Percentiles rank a stretch among this genome's conserved stretches.
phyloP scores from a whole-genome alignment of 2,113 vertebrate genomes.

The Labeo catla region DNA sequence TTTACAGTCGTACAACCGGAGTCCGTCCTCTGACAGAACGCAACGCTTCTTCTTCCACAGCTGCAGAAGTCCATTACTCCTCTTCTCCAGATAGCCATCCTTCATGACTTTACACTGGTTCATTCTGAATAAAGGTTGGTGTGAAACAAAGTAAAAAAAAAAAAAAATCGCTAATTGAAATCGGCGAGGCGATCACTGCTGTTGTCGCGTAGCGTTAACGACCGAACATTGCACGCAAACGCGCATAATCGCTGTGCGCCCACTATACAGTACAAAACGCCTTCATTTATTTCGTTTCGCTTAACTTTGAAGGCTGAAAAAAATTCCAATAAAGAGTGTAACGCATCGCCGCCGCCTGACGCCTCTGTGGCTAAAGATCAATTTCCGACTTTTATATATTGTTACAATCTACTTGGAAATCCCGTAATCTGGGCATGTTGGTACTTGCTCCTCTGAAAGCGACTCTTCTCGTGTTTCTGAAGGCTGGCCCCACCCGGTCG shows the following conservation, averaged over 20 bases:
- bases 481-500: conserved; percentile 66
- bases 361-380: neutral
- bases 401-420: conserved; percentile 11
- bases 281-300: neutral
- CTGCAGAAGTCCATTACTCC: conserved; percentile 91
- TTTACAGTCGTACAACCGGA: conserved; percentile 77
- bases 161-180: neutral
- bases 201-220: neutral
- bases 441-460: conserved; percentile 79
- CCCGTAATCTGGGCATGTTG: conserved; percentile 76
- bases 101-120: conserved; percentile 78
- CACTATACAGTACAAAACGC: neutral
- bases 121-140: conserved; percentile 67
- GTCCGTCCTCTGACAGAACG: conserved; percentile 86
- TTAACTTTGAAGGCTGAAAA: neutral
- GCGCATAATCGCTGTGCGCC: conserved; percentile 1
- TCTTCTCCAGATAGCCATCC: conserved; percentile 91
- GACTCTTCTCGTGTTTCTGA: conserved; percentile 63
- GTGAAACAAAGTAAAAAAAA: neutral
- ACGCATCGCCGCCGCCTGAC: neutral
- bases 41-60: conserved; percentile 93
- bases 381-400: conserved; percentile 34
- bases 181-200: neutral
- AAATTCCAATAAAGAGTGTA: neutral
- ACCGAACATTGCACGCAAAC: neutral